Evolutionary conservation across 2,888 invertebrate species (phyloP).

Genomic region (Oscheius sp.): DNA sequence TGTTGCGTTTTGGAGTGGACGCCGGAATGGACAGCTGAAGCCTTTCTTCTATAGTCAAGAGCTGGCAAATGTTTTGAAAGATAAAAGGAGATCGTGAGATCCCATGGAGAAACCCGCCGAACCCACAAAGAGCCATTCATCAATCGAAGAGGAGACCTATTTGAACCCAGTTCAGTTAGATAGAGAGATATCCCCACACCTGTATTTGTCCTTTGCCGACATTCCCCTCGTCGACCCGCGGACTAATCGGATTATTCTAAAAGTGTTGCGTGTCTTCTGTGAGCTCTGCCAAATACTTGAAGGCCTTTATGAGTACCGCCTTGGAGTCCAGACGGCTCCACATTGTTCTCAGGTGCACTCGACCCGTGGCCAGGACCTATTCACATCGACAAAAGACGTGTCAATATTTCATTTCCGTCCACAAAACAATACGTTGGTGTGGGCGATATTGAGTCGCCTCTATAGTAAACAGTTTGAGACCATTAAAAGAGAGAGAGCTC

Average conservation of each 20-base stretch:
- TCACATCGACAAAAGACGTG: conserved; percentile 16
- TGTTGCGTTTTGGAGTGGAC: conserved; percentile 10
- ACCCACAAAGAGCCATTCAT: no score
- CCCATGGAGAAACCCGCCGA: no score
- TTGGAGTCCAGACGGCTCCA: background rate
- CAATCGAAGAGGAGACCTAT: background rate
- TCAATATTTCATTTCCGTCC: conserved; percentile 27
- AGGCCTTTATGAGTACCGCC: conserved; percentile 7
- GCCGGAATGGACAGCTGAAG: conserved; percentile 7
- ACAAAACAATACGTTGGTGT: conserved; percentile 17
- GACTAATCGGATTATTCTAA: conserved; percentile 26
- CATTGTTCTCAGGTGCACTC: conserved; percentile 27
- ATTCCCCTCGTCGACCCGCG: background rate
- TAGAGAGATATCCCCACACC: conserved; percentile 11
- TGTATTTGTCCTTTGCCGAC: conserved; percentile 12
- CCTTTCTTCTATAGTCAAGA: background rate
- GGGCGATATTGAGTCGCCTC: background rate
- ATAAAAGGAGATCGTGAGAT: no score
- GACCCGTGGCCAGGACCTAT: background rate
- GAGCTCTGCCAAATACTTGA: conserved; percentile 27
- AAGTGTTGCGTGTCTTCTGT: conserved; percentile 22
- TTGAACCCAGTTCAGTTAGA: background rate
- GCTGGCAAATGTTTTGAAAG: no score
- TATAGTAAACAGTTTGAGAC: background rate
- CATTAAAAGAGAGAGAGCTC: background rate